Base-by-base conservation (phyloP, 2,888 invertebrate species). In the Priocnemis perturbator region DNA sequence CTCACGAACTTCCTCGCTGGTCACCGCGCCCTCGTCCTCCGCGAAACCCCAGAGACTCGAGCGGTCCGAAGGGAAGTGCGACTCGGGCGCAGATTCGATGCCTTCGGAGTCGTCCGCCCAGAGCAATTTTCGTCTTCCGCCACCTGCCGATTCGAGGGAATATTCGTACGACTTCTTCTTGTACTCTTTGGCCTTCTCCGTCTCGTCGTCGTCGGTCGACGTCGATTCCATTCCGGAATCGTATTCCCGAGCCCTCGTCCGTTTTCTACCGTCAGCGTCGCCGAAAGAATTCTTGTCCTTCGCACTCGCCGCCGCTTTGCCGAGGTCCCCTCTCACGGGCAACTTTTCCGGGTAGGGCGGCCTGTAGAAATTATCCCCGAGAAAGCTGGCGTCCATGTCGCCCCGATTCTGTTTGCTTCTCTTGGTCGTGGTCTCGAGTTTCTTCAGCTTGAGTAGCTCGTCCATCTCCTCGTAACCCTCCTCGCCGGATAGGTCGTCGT, bases 311-410 rank as follows among this genome's bases (percentile, higher is more conserved):
- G 50, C 56, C 4, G 61, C 65, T 23, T 71, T 21, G 2, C 85
- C 87, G 52, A 87, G 72, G 53, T 87, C 87, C 3, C 87, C 87
- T 0, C 87, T 81, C 30, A 79, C 72, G 7, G 87, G 87, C 20
- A 85, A 69, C 52, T 78, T 77, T 19, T 83, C 83, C 26, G 69
- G 21, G 26, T 20, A 64, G 11, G 26, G 59, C 55, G 58, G 67
- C 15, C 47, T 60, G 11, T 30, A 53, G 30, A 50, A 65, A 47
- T 63, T 69, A 20, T 73, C 61, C 7, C 52, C 67, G 9, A 70
- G 62, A n/a, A 70, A 56, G 23, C 69, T 80, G 5, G 84, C 79
- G 52, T 82, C 83, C 47, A 88, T 88, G 69, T 88, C 88, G 19
- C 85, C 87, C 0, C 88, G 78, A 30, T 77, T 83, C 62, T 62